phyloP scores from a whole-genome alignment of 35 echinoderm and acorn worm species.

The Acanthaster planci region DNA sequence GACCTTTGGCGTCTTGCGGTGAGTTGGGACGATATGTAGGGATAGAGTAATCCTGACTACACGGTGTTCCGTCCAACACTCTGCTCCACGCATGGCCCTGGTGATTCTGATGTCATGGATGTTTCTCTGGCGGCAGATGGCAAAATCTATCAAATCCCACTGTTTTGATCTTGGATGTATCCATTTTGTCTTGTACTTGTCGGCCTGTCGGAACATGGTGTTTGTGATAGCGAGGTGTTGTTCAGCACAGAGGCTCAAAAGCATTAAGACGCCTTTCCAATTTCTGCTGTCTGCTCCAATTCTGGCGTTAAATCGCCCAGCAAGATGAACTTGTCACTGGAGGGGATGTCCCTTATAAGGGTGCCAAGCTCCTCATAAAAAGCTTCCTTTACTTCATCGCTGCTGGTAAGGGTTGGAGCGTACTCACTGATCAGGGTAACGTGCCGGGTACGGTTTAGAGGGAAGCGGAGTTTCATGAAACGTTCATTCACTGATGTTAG shows the following conservation, averaged over 20 bases:
- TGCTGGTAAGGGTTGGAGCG: no score
- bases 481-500: no score
- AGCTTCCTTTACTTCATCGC: no score
- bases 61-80: slow-evolving; percentile 18
- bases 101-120: neutral
- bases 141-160: slow-evolving; percentile 46
- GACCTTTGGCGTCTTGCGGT: neutral
- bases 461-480: no score
- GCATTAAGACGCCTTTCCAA: no score
- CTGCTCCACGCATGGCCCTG: slow-evolving; percentile 14
- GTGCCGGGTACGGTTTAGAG: no score
- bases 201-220: slow-evolving; percentile 32
- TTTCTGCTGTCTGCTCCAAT: no score
- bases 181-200: slow-evolving; percentile 36
- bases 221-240: slow-evolving; percentile 39
- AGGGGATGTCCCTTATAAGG: no score
- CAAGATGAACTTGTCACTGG: no score
- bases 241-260: slow-evolving; percentile 21
- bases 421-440: no score
- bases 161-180: slow-evolving; percentile 38
- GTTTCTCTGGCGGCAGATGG: slow-evolving; percentile 24
- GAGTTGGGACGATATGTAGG: slow-evolving; percentile 3
- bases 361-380: no score
- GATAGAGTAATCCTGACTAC: neutral
- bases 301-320: no score